Conservation (phyloP, 2,888 invertebrate species). For the Lasius platythorax region DNA sequence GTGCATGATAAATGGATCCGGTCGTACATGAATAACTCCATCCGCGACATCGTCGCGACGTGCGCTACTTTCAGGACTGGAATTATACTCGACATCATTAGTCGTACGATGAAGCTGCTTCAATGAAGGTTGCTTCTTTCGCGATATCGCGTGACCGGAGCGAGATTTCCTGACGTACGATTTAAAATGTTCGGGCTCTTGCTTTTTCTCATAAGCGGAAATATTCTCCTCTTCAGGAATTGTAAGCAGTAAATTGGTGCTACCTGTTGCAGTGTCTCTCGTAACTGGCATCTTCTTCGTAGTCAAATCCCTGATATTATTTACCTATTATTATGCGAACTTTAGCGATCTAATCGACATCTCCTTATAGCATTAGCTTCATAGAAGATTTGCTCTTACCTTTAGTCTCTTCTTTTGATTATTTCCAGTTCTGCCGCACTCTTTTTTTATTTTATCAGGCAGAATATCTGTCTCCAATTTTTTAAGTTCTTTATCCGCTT, state of each 20-base stretch:
- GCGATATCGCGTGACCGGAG: conserved; percentile 57
- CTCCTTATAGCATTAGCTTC: not conserved
- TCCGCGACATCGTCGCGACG: conserved; percentile 55
- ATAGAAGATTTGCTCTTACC: conserved; percentile 36
- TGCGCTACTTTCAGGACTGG: conserved; percentile 73
- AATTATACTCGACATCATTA: conserved; percentile 53
- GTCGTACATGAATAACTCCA: conserved; percentile 66
- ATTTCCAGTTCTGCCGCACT: conserved; percentile 14
- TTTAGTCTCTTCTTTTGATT: not conserved
- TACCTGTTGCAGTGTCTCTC: conserved; percentile 20
- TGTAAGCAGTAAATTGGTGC: conserved; percentile 29
- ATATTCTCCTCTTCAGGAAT: conserved; percentile 61
- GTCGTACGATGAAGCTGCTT: conserved; percentile 47
- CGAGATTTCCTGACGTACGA: conserved; percentile 56
- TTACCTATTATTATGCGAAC: conserved; percentile 41
- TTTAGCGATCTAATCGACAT: conserved; percentile 4
- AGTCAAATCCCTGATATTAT: conserved; percentile 13
- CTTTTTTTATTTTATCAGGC: conserved; percentile 43
- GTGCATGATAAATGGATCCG: conserved; percentile 75
- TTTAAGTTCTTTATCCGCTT: conserved; percentile 77
- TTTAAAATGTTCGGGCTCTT: conserved; percentile 29
- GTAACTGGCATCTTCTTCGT: conserved; percentile 24
- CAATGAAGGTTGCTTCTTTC: conserved; percentile 42
- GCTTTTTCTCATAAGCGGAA: not conserved
- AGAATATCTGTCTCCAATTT: conserved; percentile 74